These are phyloP conservation scores for Lathamus discolor DNA, from an alignment of 2,113 vertebrate species.

Conservation along the genomic window DNA sequence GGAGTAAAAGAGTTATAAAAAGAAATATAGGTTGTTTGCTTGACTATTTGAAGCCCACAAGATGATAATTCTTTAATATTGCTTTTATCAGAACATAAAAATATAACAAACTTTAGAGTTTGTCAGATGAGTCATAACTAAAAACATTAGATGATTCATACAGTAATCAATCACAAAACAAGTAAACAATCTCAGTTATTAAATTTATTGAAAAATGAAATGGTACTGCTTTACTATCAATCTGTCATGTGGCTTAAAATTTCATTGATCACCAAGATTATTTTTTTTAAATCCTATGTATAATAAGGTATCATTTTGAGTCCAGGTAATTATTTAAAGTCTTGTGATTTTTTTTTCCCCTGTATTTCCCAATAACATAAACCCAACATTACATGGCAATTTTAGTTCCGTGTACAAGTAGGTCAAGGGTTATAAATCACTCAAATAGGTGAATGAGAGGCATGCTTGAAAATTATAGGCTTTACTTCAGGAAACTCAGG, in stretches of 20 bases:
- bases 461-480: not conserved
- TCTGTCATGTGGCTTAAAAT: not conserved
- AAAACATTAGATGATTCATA: slow-evolving; percentile 55
- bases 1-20: slow-evolving; percentile 4
- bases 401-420: not conserved
- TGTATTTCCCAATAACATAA: not conserved
- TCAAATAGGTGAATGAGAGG: not conserved
- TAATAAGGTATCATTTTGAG: not conserved
- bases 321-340: not conserved
- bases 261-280: not conserved
- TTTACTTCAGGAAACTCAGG: not conserved
- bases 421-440: not conserved
- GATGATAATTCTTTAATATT: slow-evolving; percentile 22
- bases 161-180: slow-evolving; percentile 64
- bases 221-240: not conserved
- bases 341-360: not conserved
- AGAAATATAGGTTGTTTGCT: not conserved
- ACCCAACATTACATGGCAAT: not conserved
- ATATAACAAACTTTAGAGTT: slow-evolving; percentile 21
- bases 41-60: not conserved
- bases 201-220: slow-evolving; percentile 45
- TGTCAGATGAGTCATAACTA: slow-evolving; percentile 63
- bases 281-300: not conserved
- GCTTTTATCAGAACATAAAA: slow-evolving; percentile 34
- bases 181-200: slow-evolving; percentile 24